A percentile compares a stretch with the other conserved stretches of the same genome.
These are phyloP conservation scores for Tinamus guttatus DNA, from an alignment of 2,113 vertebrate genomes.

Conservation along the genomic window DNA sequence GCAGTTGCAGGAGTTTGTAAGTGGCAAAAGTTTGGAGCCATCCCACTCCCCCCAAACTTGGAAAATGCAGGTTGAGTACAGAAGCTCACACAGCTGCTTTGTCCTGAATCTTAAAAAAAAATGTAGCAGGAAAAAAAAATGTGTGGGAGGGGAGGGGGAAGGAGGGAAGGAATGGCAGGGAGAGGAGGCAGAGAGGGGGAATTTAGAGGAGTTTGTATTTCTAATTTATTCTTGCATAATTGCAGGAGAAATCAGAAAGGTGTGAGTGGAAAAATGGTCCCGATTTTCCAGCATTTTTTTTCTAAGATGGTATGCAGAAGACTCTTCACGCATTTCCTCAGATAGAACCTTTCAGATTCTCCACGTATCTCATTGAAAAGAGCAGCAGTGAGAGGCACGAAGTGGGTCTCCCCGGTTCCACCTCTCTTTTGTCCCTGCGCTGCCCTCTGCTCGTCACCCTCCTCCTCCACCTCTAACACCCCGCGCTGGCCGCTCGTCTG, in stretches of 20 bases:
- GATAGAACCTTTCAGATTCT: not conserved
- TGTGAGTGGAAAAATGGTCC: not conserved
- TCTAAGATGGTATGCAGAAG: not conserved
- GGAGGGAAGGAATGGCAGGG: not conserved
- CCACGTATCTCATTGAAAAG: not conserved
- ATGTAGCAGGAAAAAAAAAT: not conserved
- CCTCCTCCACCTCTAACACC: not conserved
- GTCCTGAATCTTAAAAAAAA: not conserved
- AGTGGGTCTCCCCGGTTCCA: not conserved
- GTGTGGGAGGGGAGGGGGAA: rapidly evolving
- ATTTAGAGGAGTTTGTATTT: not conserved
- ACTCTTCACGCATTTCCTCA: not conserved
- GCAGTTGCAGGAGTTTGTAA: not conserved
- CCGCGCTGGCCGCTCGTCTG: not conserved
- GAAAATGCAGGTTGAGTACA: not conserved
- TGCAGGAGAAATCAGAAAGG: not conserved
- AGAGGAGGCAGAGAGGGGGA: rapidly evolving
- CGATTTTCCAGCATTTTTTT: not conserved
- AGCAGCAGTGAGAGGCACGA: not conserved
- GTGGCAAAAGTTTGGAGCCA: not conserved
- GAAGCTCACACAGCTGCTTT: not conserved
- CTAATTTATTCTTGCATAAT: not conserved
- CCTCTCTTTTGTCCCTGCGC: not conserved
- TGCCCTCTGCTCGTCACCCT: not conserved
- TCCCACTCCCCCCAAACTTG: rapidly evolving